Evolutionary conservation across 1,140 invertebrate species (phyloP), one percentile per base, ranked within the genome.

Genomic region (Thereuonema tuberculata): DNA sequence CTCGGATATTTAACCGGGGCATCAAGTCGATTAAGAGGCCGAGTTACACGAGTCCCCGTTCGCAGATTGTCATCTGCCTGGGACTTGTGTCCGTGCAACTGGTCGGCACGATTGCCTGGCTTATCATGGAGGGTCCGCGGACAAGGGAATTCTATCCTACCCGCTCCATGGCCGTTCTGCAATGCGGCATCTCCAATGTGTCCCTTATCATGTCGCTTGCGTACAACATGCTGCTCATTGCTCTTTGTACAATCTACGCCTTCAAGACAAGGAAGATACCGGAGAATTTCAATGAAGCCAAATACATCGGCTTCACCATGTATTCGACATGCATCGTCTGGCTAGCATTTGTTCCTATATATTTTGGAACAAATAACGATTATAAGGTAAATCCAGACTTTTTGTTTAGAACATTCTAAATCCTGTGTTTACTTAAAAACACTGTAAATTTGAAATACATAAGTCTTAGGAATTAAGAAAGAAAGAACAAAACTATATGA

Each of bases 271-370:
- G 84, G 59, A 86, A 85, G 65, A 79, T 85, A 54, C 84, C 84
- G 2, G 84, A 84, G 65, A 84, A 85, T 59, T 86, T 85, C 71
- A 86, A 86, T 71, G 81, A 82, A 68, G 80, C 80, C 14, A 83
- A 82, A 66, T 81, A 81, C 67, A 82, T 83, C 55, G 80, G 83
- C 37, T 86, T 86, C 66, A 83, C 83, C 12, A 86, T 85, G 84
- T 86, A 86, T 66, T 82, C 82, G 1, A 85, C 84, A 1, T 85
- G 84, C 68, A 82, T 86, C 43, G 82, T 86, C 46, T 86, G 84
- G 84, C 69, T 84, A 14, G 83, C 83, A 12, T 86, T 85, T 67
- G 76, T 85, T 56, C 81, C 83, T 0, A 82, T 86, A 60, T 84
- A 84, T 67, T 84, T 84, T 64, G 81, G 81, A 28, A 83, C 82